phyloP scores from a whole-genome alignment of 2,888 invertebrate genomes.

The Pediacus dermestoides region DNA sequence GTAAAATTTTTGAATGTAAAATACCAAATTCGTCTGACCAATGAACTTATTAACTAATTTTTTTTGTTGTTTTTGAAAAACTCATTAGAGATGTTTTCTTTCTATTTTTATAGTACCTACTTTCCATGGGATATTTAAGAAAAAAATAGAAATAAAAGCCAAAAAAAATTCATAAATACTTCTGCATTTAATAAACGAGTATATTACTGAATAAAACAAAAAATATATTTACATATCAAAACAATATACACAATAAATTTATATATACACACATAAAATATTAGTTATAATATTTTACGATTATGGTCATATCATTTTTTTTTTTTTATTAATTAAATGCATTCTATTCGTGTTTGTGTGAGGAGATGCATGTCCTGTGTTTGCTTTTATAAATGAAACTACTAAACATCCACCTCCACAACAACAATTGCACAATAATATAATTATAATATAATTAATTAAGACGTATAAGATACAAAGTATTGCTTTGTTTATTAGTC shows the following conservation, averaged over 20 bases:
- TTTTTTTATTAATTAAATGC: conserved; percentile 32
- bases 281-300: conserved; percentile 44
- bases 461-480: conserved; percentile 65
- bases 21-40: no score
- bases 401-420: conserved; percentile 38
- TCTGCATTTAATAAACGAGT: conserved; percentile 47
- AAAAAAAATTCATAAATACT: conserved; percentile 36
- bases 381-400: no score
- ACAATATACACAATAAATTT: conserved; percentile 53
- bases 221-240: conserved; percentile 53
- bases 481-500: conserved; percentile 75
- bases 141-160: conserved; percentile 5
- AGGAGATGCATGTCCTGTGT: no score
- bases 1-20: no score
- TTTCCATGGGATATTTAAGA: neutral
- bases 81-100: no score
- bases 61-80: no score
- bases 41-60: no score
- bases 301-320: conserved; percentile 39
- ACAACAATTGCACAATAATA: conserved; percentile 49
- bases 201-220: conserved; percentile 52
- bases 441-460: conserved; percentile 46
- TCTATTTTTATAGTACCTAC: no score
- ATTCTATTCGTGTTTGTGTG: conserved; percentile 41
- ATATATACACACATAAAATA: conserved; percentile 51